Evolutionary conservation across 2,888 invertebrate genomes (phyloP), one percentile per base, ranked within the genome.

Genomic region (Hipparchia sbordonii): DNA sequence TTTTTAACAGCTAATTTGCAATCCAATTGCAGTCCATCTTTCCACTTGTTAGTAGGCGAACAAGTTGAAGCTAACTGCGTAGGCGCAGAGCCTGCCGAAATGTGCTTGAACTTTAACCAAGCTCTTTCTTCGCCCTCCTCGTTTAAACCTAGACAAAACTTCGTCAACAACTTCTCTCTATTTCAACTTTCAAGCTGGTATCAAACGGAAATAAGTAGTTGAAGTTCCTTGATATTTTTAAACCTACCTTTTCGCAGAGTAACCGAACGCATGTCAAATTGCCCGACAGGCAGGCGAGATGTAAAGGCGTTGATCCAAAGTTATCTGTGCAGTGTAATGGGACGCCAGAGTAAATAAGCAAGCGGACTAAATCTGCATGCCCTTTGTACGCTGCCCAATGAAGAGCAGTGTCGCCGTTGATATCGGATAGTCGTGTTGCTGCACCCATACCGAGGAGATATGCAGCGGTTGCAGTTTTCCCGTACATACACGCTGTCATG

Each of bases 381-480:
- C 97, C 98, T 88, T 98, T 98, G 87, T 98, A 98, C 0, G 98
- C 97, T 0, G 98, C 98, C 98, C 98, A 98, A 84, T 98, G 98
- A 51, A 98, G 91, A 0, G 98, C 98, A 0, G 97, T 98, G 83
- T 98, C 98, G 0, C 98, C 98, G 84, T 98, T 98, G 79, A 97
- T 97, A 82, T 98, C 98, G 1, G 97, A 97, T 65, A 98, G 93
- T 82, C 97, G 96, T 77, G 97, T 96, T 0, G 97, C 95, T 0
- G 98, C 98, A 3, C 98, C 98, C 96, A 97, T 98, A 48, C 98
- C 98, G 68, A 98, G 94, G 0, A 98, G 93, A 87, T 97, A 98
- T 0, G 98, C 98, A 0, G 98, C 98, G 0, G 98, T 97, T 9
- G 98, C 97, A 2, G 97, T 97, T 82, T 97, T 95, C 8, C 98